A percentile compares a stretch with the other conserved stretches of the same genome.
phyloP scores from a whole-genome alignment of 2,113 vertebrate genomes.

The Lampris incognitus region DNA sequence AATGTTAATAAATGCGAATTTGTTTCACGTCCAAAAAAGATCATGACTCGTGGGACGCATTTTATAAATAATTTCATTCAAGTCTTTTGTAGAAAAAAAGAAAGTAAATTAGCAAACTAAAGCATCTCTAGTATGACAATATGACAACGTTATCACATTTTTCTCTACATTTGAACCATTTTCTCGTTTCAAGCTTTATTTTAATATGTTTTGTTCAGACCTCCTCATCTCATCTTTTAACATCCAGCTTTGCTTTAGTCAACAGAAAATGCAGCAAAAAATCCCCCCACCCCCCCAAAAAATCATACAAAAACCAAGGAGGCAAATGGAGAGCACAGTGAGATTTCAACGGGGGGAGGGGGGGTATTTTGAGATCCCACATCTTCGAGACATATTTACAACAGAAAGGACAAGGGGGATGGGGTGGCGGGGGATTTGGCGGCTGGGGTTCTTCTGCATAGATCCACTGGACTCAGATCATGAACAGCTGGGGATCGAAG shows the following conservation, averaged over 20 bases:
- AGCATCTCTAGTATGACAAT: constrained; percentile 85
- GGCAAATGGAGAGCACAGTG: constrained; percentile 72
- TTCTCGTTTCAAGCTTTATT: constrained; percentile 67
- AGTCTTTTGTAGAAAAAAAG: constrained; percentile 84
- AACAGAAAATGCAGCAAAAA: constrained; percentile 75
- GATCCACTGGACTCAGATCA: constrained; percentile 75
- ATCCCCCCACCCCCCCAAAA: constrained; percentile 19
- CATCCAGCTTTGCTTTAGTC: constrained; percentile 75
- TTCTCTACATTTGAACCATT: constrained; percentile 78
- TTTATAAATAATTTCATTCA: constrained; percentile 86
- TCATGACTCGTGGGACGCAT: constrained; percentile 82
- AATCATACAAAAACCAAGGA: constrained; percentile 68
- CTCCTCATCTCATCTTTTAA: constrained; percentile 68
- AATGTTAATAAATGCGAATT: constrained; percentile 85
- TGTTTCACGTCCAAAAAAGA: constrained; percentile 84
- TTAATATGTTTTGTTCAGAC: constrained; percentile 61
- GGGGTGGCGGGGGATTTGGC: constrained; percentile 33
- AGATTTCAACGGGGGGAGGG: constrained; percentile 61
- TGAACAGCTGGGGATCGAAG: constrained; percentile 52
- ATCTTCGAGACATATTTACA: constrained; percentile 77
- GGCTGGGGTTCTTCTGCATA: constrained; percentile 76
- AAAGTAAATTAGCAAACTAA: constrained; percentile 84
- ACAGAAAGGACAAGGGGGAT: constrained; percentile 67
- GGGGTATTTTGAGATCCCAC: constrained; percentile 46
- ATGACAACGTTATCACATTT: constrained; percentile 81